Conservation (phyloP, 2,888 invertebrate species). For the Cataglyphis albicans region DNA sequence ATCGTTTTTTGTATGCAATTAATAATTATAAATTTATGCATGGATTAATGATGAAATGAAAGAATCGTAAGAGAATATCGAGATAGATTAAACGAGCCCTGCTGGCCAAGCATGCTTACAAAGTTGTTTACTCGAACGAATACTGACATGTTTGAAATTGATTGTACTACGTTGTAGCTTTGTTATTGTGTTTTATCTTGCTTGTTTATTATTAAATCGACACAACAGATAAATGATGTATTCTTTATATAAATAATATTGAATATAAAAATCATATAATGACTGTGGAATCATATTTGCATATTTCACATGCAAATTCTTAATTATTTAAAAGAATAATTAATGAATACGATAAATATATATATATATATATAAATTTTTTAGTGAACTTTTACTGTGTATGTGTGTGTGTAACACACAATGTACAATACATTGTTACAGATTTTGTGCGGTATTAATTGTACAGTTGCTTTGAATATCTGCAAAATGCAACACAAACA, state of each 20-base stretch:
- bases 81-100: conserved; percentile 17
- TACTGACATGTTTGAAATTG: conserved; percentile 33
- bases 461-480: not conserved
- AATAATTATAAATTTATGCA: not conserved
- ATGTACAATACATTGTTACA: not conserved
- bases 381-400: not conserved
- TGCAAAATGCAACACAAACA: not conserved
- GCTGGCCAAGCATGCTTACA: conserved; percentile 9
- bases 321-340: conserved; percentile 1
- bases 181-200: conserved; percentile 31
- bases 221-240: not conserved
- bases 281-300: not conserved
- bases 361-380: not conserved
- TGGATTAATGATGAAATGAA: not conserved
- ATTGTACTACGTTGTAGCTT: conserved; percentile 21
- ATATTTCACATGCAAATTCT: not conserved
- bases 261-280: conserved; percentile 6
- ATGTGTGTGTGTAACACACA: too few relatives aligned
- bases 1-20: not conserved
- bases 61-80: conserved; percentile 27
- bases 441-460: not conserved
- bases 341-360: not conserved
- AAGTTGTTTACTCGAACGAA: conserved; percentile 33
- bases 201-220: conserved; percentile 12
- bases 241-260: not conserved